Conservation (phyloP, 2,888 invertebrate species). For the Lysandra coridon region DNA sequence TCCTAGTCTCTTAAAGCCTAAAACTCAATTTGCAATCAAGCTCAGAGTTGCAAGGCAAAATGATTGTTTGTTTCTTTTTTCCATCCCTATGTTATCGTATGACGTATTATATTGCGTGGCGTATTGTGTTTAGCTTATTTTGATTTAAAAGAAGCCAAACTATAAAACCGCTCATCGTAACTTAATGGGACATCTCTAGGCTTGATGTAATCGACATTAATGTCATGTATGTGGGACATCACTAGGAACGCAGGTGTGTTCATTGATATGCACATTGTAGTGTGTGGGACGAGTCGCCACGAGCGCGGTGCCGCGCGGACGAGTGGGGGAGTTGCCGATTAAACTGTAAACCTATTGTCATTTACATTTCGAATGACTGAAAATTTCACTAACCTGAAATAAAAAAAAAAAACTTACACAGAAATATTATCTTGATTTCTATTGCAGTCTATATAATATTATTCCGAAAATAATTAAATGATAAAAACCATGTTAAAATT, state of each 20-base stretch:
- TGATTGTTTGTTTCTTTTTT: no score
- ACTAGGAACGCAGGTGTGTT: constrained; percentile 52
- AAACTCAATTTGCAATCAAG: no score
- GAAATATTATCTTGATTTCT: background rate
- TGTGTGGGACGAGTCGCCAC: constrained; percentile 48
- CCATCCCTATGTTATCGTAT: no score
- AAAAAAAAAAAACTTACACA: background rate
- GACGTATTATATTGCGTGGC: no score
- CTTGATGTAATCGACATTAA: constrained; percentile 31
- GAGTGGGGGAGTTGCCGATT: constrained; percentile 29
- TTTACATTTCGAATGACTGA: background rate
- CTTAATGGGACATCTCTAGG: background rate
- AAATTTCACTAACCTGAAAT: background rate
- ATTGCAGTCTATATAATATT: no score
- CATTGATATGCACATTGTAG: constrained; percentile 72
- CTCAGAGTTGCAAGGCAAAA: no score
- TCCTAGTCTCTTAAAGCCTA: no score
- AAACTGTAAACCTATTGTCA: constrained; percentile 34
- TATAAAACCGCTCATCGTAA: background rate
- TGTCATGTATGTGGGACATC: constrained; percentile 35
- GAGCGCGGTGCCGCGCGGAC: constrained; percentile 38
- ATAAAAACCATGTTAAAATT: no score
- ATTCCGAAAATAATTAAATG: no score
- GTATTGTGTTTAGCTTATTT: no score
- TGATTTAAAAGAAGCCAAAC: no score